phyloP scores from a whole-genome alignment of 2,888 invertebrate genomes.

The Heliothis peltigera region DNA sequence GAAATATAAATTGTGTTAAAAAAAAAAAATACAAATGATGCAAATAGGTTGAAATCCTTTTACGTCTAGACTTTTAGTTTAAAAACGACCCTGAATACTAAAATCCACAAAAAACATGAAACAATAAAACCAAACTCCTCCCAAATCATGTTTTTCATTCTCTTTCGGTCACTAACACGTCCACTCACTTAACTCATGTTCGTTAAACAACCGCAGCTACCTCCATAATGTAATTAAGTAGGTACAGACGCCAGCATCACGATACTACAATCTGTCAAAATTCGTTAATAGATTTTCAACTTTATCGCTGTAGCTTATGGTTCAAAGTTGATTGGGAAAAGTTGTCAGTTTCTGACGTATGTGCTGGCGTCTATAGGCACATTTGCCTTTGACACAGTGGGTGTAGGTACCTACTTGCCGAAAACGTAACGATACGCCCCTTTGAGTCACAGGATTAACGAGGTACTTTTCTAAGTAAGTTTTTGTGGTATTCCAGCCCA shows the following conservation, averaged over 20 bases:
- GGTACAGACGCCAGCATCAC: too few relatives aligned
- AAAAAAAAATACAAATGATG: too few relatives aligned
- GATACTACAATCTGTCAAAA: too few relatives aligned
- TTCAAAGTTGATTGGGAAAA: too few relatives aligned
- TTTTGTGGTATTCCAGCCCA: neutral
- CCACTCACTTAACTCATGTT: neutral
- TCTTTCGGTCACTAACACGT: conserved; percentile 6
- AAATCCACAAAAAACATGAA: neutral
- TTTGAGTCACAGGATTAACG: neutral
- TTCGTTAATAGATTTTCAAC: too few relatives aligned
- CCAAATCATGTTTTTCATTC: conserved; percentile 41
- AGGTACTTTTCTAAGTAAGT: neutral
- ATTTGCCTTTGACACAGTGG: conserved; percentile 1
- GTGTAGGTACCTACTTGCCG: conserved; percentile 9
- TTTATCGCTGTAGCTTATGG: too few relatives aligned
- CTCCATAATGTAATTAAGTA: conserved; percentile 23
- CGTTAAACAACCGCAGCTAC: conserved; percentile 8
- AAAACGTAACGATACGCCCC: conserved; percentile 1
- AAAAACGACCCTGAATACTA: neutral
- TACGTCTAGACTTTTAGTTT: too few relatives aligned
- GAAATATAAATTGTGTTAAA: too few relatives aligned
- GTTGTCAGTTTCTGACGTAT: too few relatives aligned
- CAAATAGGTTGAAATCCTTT: too few relatives aligned
- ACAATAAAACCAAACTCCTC: conserved; percentile 23
- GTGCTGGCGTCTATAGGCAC: too few relatives aligned